Percentiles rank a stretch among this genome's conserved stretches.
phyloP scores from a whole-genome alignment of 2,113 vertebrate species.

The Sitta europaea region DNA sequence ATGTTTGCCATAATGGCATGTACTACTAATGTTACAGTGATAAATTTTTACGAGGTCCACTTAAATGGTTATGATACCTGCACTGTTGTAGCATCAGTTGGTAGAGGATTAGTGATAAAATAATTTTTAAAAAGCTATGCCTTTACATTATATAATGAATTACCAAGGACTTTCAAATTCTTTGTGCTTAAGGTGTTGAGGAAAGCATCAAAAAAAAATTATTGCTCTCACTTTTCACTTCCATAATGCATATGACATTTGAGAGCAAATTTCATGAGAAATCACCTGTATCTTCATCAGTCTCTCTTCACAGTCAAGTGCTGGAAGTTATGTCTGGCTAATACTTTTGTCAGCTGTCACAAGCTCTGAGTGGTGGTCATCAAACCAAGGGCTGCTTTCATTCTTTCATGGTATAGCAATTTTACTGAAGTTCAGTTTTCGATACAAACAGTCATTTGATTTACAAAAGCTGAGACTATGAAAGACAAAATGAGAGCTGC shows the following conservation, averaged over 20 bases:
- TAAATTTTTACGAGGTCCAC: not conserved
- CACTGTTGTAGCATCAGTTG: not conserved
- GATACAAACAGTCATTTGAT: not conserved
- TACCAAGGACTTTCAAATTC: not conserved
- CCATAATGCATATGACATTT: not conserved
- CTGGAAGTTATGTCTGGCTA: not conserved
- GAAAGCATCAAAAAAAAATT: not conserved
- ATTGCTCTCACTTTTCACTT: not conserved
- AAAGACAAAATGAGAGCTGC: not conserved
- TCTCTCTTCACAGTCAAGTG: not conserved
- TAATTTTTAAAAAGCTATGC: accelerated
- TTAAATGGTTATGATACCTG: not conserved
- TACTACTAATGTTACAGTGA: not conserved
- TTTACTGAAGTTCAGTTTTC: not conserved
- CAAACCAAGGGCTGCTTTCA: not conserved
- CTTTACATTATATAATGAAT: not conserved
- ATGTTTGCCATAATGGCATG: not conserved
- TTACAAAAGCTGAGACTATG: not conserved
- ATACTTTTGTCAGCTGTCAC: not conserved
- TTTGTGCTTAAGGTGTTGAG: not conserved
- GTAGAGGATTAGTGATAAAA: not conserved
- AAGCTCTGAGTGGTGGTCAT: not conserved
- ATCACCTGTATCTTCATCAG: not conserved
- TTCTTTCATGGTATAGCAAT: not conserved
- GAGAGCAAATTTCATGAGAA: not conserved